Evolutionary conservation across 2,888 invertebrate species (phyloP), one percentile per base, ranked within the genome.

Genomic region (Syrphus vitripennis): DNA sequence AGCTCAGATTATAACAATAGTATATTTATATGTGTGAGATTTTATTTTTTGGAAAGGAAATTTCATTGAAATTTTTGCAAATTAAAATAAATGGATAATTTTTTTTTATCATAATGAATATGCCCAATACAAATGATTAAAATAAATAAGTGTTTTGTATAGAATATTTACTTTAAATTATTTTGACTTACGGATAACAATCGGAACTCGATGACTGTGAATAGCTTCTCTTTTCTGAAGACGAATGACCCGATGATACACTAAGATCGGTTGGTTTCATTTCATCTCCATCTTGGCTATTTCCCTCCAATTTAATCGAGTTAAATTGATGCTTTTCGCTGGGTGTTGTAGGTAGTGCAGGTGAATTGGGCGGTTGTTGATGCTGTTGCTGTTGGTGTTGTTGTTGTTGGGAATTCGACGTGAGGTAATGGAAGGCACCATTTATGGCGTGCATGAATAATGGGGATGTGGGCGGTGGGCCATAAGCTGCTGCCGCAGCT

Each of bases 231-330:
- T 89, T 89, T 50, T 90, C 89, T 5, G 83, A 87, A 40, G 87
- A 87, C 14, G 88, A 83, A 29, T 88, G 88, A 55, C 88, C 89
- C 4, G 83, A 88, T 34, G 88, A 80, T 29, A 92, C 95, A 90
- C 95, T 95, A 88, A 96, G 92, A 91, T 96, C 96, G 55, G 95
- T 95, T 71, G 96, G 95, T 82, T 92, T 92, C 93, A 95, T 94
- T 89, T 95, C 95, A 88, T 95, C 95, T 82, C 88, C 88, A 31
- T 91, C 91, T 24, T 90, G 88, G 31, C 89, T 89, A 50, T 94
- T 75, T 91, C 90, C 90, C 71, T 92, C 91, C 83, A 90, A 89
- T 83, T 92, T 92, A 55, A 92, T 81, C 16, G 90, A 89, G 88
- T 90, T 91, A 77, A 92, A 92, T 88, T 92, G 92, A 71, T 92